Evolutionary conservation across 2,797 vertebrate species (phyloP), one percentile per base, ranked within the genome.

Genomic region (Chromis chromis): DNA sequence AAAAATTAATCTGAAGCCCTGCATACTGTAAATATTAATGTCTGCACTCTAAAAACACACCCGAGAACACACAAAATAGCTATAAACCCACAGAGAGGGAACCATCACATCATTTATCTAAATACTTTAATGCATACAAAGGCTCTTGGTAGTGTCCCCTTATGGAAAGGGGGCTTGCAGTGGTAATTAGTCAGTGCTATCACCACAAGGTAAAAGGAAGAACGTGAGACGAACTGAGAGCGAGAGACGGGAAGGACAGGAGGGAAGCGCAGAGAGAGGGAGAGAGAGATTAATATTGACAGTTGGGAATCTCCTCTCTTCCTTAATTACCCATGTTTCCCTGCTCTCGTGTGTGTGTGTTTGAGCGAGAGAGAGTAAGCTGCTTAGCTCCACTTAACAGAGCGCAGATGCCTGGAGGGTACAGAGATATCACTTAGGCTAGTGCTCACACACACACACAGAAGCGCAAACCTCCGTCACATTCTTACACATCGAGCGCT

Each of bases 321-420:
- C 86, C 87, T 91, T 92, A 92, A 94, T 93, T 93, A 94, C 90
- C 92, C 84, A 79, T 89, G 88, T 90, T 91, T 89, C 90, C 83
- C 67, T 88, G 82, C 87, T 84, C 82, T 81, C 12, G 68, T 86
- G 80, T 89, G 89, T 36, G 33, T 88, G 82, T 88, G 78, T 88
- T 77, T 87, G 88, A 84, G 84, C 53, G 82, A 70, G 87, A 63
- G 70, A 77, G 78, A 73, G 80, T 92, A 93, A 93, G 92, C 92
- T 87, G 91, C 90, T 92, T 93, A 92, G 90, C 85, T 91, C 84
- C 89, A 91, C 89, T 94, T 90, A 91, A 89, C 88, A 70, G 84
- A 90, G 89, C 81, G 55, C 89, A 89, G 89, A 91, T 93, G 93
- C 91, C 91, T 87, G 84, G 88, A 91, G 91, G 89, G 79, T 91